Evolutionary conservation across 1,140 invertebrate species (phyloP).

Genomic region (Patella vulgata): DNA sequence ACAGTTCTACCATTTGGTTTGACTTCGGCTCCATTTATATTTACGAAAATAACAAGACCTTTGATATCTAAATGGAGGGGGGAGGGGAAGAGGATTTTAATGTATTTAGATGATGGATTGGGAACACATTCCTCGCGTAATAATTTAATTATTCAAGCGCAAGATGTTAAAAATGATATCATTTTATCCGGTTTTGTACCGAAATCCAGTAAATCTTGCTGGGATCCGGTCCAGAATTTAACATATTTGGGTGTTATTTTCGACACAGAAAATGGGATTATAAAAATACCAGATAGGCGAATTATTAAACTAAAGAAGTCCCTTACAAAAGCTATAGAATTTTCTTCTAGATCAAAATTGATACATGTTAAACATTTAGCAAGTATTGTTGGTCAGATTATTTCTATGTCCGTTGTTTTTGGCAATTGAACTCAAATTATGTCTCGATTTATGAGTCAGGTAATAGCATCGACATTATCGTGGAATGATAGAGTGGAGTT

Average conservation of each 20-base stretch:
- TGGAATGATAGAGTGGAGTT: too few relatives aligned
- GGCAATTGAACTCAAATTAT: too few relatives aligned
- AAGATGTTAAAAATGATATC: constrained; percentile 9
- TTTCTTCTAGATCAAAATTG: too few relatives aligned
- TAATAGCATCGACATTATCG: too few relatives aligned
- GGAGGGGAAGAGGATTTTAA: constrained; percentile 7
- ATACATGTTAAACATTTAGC: too few relatives aligned
- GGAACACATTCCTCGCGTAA: background rate
- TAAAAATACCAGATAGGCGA: background rate
- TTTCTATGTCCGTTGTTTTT: too few relatives aligned
- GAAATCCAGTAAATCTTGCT: constrained; percentile 6
- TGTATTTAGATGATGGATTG: constrained; percentile 26
- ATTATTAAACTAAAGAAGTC: background rate
- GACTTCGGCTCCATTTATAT: constrained; percentile 3
- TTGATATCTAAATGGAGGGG: constrained; percentile 14
- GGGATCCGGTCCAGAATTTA: constrained; percentile 12
- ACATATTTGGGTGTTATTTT: constrained; percentile 11
- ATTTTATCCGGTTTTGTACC: constrained; percentile 17
- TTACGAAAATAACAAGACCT: constrained; percentile 16
- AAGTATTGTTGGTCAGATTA: too few relatives aligned
- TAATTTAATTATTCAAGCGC: background rate
- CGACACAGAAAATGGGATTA: background rate
- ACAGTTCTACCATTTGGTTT: constrained; percentile 18
- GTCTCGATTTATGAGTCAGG: too few relatives aligned
- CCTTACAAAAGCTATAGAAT: too few relatives aligned